Evolutionary conservation across 2,113 vertebrate species (phyloP), one percentile per base, ranked within the genome.

Genomic region (Nestor notabilis): DNA sequence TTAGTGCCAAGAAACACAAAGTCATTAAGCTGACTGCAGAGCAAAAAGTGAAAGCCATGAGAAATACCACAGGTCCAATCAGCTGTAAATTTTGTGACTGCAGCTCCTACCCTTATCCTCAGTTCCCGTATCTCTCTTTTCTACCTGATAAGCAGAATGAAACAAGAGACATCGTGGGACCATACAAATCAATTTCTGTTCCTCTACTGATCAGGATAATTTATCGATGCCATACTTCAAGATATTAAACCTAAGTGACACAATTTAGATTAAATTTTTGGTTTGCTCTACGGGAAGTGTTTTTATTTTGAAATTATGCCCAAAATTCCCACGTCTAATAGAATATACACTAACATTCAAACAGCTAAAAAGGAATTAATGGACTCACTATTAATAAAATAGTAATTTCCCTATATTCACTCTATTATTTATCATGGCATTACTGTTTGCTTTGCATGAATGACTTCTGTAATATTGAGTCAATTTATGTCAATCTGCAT

Each of bases 391-490:
- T 56, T 37, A 93, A 87, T 71, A 95, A 94, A 95, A 94, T 11
- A 93, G 35, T 60, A 0, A 70, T 82, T 95, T 63, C 50, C 50
- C 14, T 46, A 16, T 39, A 81, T 91, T 87, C 58, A 41, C 7
- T 47, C 43, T 39, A 14, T 82, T 95, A 41, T 79, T 96, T 93
- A n/a, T 72, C 66, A 87, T 41, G 37, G 7, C 31, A 80, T 82
- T 94, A 61, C 25, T 74, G 53, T 65, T 88, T 75, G 15, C 15
- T 95, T 96, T 89, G 78, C 77, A 66, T 68, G 64, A 96, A 76
- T 66, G 8, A 17, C 60, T 97, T 94, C 58, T 70, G n/a, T 78
- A 91, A 89, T 93, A 88, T 80, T 93, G 83, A 96, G 80, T 94
- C 83, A 82, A 19, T 93, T 91, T 91, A 60, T 77, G 89, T 89